A percentile compares a stretch with the other conserved stretches of the same genome.
Conservation (phyloP, 2,888 invertebrate genomes). For the Aphelenchoides bicaudatus region DNA sequence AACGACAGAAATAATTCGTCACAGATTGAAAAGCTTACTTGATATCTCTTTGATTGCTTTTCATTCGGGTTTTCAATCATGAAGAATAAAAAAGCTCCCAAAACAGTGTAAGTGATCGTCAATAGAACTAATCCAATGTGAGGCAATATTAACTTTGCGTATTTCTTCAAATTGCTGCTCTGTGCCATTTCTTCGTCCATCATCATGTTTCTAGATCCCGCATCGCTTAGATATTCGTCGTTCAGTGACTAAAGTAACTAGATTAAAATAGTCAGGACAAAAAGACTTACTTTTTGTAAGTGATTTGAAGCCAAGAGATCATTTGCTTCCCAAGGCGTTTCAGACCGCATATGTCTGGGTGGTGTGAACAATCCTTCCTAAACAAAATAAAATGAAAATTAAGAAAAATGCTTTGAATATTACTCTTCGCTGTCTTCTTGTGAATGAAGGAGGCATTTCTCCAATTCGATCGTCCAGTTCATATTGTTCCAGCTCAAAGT, state of each 20-base stretch:
- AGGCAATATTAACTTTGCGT: constrained; percentile 59
- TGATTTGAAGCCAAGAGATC: constrained; percentile 22
- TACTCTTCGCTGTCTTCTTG: constrained; percentile 46
- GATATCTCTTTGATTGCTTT: constrained; percentile 34
- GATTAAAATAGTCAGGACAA: too few relatives aligned
- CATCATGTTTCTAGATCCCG: constrained; percentile 2
- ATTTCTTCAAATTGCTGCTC: constrained; percentile 51
- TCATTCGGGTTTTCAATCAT: constrained; percentile 59
- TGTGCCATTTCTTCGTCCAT: constrained; percentile 44
- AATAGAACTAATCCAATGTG: constrained; percentile 60
- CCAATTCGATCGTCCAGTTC: constrained; percentile 53
- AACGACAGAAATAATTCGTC: constrained; percentile 14
- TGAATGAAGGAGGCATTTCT: constrained; percentile 51
- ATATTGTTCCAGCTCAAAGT: constrained; percentile 49
- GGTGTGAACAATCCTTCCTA: constrained; percentile 35
- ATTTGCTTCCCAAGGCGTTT: constrained; percentile 24
- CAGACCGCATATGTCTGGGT: constrained; percentile 21
- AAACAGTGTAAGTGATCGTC: constrained; percentile 56
- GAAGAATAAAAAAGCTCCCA: constrained; percentile 59
- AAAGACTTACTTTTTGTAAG: constrained; percentile 9
- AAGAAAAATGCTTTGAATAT: constrained; percentile 7
- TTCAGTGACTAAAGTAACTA: constrained; percentile 11
- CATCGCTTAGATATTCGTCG: constrained; percentile 27
- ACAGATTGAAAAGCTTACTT: constrained; percentile 20
- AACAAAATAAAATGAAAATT: constrained; percentile 11